Evolutionary conservation across 2,888 invertebrate species (phyloP).

Genomic region (Eledone cirrhosa): DNA sequence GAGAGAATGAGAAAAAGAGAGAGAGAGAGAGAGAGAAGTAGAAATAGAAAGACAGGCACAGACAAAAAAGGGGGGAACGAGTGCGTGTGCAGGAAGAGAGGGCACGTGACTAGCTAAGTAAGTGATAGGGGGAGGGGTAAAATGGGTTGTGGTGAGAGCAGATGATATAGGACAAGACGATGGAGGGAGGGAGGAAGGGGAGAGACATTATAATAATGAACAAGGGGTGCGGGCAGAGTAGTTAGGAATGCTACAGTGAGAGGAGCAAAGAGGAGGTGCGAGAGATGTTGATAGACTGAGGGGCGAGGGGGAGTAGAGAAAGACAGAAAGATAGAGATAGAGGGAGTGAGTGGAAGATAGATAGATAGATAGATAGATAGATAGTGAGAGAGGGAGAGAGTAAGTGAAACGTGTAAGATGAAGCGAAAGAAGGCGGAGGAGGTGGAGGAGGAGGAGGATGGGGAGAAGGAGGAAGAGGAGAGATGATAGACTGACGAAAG

Average conservation of each 20-base stretch:
- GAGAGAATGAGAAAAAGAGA: background rate
- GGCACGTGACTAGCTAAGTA: too few species aligned
- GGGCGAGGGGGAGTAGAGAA: conserved; percentile 32
- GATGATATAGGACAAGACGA: background rate
- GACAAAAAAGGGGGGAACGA: too few species aligned
- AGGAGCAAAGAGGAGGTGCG: background rate
- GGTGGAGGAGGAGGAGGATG: background rate
- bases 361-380: conserved; percentile 27
- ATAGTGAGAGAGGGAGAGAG: background rate
- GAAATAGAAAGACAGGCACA: background rate
- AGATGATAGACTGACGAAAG: background rate
- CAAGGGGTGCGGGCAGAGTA: background rate
- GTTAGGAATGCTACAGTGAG: background rate
- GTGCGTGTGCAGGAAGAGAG: too few species aligned
- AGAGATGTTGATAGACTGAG: background rate
- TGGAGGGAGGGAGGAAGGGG: background rate
- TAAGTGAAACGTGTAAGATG: background rate
- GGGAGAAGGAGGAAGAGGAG: background rate
- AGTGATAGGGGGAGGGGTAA: too few species aligned
- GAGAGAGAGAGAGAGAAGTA: background rate
- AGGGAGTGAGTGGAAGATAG: conserved; percentile 31
- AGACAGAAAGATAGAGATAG: conserved; percentile 28
- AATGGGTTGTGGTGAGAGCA: background rate
- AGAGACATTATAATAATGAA: background rate
- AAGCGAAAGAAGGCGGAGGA: background rate